Evolutionary conservation across 2,797 vertebrate genomes (phyloP).

Genomic region (Pseudochirops cupreus): DNA sequence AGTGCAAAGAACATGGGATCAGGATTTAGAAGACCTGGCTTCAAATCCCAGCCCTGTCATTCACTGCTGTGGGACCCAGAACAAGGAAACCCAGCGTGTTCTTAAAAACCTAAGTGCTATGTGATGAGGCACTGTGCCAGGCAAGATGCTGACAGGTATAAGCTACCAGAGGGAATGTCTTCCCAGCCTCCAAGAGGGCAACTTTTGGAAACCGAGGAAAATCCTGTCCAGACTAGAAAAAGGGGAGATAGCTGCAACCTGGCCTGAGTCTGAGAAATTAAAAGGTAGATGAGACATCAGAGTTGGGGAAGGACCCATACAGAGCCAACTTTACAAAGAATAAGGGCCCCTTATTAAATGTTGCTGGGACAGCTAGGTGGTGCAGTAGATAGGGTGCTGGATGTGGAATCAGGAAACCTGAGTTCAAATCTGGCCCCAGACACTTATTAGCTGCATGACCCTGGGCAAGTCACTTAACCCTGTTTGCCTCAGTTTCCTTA

Average conservation of each 20-base stretch:
- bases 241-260: background rate
- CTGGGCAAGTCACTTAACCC: background rate
- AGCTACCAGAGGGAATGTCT: background rate
- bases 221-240: background rate
- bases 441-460: background rate
- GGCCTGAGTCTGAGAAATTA: background rate
- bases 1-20: background rate
- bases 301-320: background rate
- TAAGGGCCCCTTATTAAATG: background rate
- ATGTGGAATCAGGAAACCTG: background rate
- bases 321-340: background rate
- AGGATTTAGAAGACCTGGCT: background rate
- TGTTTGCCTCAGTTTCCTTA: background rate
- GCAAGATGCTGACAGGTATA: background rate
- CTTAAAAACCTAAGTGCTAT: background rate
- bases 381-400: background rate
- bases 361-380: background rate
- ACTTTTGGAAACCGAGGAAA: background rate
- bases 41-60: background rate
- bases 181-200: background rate
- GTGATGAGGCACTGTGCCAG: background rate
- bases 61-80: background rate
- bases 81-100: background rate
- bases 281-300: background rate
- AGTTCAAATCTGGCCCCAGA: background rate